These are phyloP conservation scores for Hephaestus fuliginosus DNA, from an alignment of 2,797 vertebrate genomes.

Conservation along the genomic window DNA sequence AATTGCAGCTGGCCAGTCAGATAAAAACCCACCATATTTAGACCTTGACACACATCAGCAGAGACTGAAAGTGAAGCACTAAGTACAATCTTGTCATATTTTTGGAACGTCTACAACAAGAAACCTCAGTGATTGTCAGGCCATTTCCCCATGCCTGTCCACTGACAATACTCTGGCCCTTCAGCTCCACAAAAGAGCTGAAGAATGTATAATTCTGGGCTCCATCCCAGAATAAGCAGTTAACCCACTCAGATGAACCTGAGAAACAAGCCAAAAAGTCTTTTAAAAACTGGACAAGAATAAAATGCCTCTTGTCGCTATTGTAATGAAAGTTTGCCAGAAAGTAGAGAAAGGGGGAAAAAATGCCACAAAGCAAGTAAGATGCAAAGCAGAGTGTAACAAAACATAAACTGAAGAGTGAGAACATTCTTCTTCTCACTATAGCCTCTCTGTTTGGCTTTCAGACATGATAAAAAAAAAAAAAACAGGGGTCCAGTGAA, in stretches of 20 bases:
- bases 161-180: conserved; percentile 39
- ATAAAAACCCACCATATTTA: conserved; percentile 33
- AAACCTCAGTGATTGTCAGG: conserved; percentile 59
- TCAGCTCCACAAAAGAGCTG: conserved; percentile 54
- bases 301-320: conserved; percentile 59
- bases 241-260: conserved; percentile 49
- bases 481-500: conserved; percentile 63
- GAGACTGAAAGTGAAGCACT: conserved; percentile 50
- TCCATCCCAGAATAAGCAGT: conserved; percentile 57
- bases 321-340: conserved; percentile 54
- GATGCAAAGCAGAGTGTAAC: conserved; percentile 54
- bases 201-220: conserved; percentile 72
- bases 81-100: conserved; percentile 74
- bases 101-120: conserved; percentile 58
- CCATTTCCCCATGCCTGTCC: conserved; percentile 40
- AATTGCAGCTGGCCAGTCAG: conserved; percentile 27
- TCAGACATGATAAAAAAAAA: conserved; percentile 63
- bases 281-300: conserved; percentile 53
- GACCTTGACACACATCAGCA: conserved; percentile 44
- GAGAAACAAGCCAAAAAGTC: conserved; percentile 60
- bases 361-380: conserved; percentile 21
- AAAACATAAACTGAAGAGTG: conserved; percentile 64
- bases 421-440: conserved; percentile 64
- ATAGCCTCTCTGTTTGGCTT: conserved; percentile 63
- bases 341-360: conserved; percentile 23